Evolutionary conservation across 2,113 vertebrate species (phyloP).

Genomic region (Pseudorasbora parva): DNA sequence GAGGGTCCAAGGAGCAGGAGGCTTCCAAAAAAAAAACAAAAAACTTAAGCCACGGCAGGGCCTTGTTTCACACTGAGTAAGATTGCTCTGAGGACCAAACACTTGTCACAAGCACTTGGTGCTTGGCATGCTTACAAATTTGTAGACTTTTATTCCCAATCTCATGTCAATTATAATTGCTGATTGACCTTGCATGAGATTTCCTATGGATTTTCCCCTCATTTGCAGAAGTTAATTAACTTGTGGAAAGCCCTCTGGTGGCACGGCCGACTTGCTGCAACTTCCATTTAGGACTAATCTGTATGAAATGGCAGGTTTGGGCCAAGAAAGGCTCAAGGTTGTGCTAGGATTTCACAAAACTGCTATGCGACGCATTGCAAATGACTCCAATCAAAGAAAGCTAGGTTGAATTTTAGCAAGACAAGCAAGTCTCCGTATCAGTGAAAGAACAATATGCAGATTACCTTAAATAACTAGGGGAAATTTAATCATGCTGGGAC

Average conservation of each 20-base stretch:
- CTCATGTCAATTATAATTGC: slow-evolving; percentile 44
- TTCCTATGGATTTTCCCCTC: slow-evolving; percentile 50
- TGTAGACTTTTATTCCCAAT: slow-evolving; percentile 34
- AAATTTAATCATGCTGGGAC: neutral
- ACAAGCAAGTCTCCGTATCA: neutral
- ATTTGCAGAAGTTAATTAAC: slow-evolving; percentile 55
- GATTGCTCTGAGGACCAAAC: neutral
- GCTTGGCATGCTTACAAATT: slow-evolving; percentile 34
- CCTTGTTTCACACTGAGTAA: neutral
- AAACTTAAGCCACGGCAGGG: neutral
- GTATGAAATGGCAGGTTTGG: slow-evolving; percentile 41
- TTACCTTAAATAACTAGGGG: neutral
- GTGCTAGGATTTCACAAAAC: slow-evolving; percentile 27
- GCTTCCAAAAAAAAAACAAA: neutral
- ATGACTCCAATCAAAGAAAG: slow-evolving; percentile 23
- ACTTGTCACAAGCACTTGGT: slow-evolving; percentile 26
- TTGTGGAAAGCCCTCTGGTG: slow-evolving; percentile 31
- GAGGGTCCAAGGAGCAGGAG: neutral
- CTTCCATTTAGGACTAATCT: slow-evolving; percentile 55
- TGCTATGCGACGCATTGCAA: neutral
- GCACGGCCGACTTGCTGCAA: slow-evolving; percentile 2
- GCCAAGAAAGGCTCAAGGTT: slow-evolving; percentile 32
- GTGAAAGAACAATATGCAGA: neutral
- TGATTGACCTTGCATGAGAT: slow-evolving; percentile 51
- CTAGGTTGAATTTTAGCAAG: neutral